These are phyloP conservation scores for Miniopterus natalensis DNA, from an alignment of 2,113 vertebrate genomes.

Conservation along the genomic window DNA sequence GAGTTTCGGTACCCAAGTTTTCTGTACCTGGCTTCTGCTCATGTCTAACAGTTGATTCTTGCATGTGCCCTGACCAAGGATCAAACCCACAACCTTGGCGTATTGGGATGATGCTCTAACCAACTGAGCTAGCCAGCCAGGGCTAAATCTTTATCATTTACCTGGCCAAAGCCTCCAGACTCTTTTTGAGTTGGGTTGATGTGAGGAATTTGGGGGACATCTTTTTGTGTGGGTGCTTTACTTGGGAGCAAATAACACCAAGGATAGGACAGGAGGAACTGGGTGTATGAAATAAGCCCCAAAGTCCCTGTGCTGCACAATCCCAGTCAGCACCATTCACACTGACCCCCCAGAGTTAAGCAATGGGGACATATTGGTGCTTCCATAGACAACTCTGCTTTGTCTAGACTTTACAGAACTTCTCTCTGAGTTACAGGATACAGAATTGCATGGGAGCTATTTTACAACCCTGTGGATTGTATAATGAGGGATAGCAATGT, in stretches of 20 bases:
- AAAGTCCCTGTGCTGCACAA: background rate
- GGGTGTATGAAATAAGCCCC: background rate
- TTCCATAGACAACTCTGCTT: background rate
- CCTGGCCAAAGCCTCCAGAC: background rate
- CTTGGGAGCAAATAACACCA: background rate
- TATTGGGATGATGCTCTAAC: no score
- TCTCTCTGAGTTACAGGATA: background rate
- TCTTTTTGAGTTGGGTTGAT: background rate
- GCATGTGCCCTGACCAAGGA: no score
- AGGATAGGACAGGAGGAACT: background rate
- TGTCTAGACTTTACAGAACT: background rate
- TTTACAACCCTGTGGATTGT: background rate
- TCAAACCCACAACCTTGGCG: no score
- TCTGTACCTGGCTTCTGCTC: no score
- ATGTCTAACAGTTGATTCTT: no score
- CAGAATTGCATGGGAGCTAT: background rate
- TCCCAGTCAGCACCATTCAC: background rate
- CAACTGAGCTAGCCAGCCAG: no score
- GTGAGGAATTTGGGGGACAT: background rate
- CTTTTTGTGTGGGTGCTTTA: background rate
- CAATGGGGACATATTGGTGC: background rate
- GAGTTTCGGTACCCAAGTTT: no score
- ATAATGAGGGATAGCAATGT: background rate
- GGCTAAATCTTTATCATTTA: background rate
- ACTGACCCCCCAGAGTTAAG: background rate